Evolutionary conservation across 2,113 vertebrate species (phyloP).

Genomic region (Eublepharis macularius): DNA sequence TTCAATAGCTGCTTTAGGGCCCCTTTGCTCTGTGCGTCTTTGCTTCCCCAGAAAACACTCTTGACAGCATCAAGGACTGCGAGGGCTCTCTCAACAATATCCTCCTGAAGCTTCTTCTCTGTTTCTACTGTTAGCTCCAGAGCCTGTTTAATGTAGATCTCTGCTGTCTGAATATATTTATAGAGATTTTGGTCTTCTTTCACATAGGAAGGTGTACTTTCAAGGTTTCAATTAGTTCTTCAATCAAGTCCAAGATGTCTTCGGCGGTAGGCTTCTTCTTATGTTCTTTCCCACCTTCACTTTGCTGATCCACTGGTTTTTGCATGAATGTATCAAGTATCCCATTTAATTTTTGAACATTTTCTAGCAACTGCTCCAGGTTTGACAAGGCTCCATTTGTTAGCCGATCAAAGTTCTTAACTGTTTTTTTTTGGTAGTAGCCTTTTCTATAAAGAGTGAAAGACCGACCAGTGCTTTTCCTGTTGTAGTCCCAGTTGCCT

Average conservation of each 20-base stretch:
- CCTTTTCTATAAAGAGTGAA: not conserved
- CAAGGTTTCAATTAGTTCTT: accelerated
- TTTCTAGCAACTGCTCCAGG: not conserved
- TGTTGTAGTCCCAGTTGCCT: not conserved
- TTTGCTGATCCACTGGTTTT: not conserved
- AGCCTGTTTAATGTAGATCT: slow-evolving; percentile 23
- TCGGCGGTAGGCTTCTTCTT: not conserved
- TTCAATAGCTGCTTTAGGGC: slow-evolving; percentile 50
- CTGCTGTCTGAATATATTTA: not conserved
- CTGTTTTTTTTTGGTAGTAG: not conserved
- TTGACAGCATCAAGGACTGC: slow-evolving; percentile 31
- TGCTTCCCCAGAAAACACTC: slow-evolving; percentile 48
- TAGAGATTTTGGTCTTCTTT: not conserved
- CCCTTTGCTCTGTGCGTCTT: slow-evolving; percentile 12
- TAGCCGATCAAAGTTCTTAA: not conserved
- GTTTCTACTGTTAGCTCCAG: slow-evolving; percentile 19
- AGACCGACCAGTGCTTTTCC: not conserved
- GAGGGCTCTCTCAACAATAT: slow-evolving; percentile 44
- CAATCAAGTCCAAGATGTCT: slow-evolving; percentile 26
- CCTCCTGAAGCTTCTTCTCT: slow-evolving; percentile 18
- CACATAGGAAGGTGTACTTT: not conserved
- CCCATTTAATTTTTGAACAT: not conserved
- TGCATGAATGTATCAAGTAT: accelerated
- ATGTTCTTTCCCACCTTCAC: not conserved
- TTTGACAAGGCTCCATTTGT: slow-evolving; percentile 1